A percentile compares a stretch with the other conserved stretches of the same genome.
These are phyloP conservation scores for Vespertilio murinus DNA, from an alignment of 2,797 vertebrate genomes.

Conservation along the genomic window DNA sequence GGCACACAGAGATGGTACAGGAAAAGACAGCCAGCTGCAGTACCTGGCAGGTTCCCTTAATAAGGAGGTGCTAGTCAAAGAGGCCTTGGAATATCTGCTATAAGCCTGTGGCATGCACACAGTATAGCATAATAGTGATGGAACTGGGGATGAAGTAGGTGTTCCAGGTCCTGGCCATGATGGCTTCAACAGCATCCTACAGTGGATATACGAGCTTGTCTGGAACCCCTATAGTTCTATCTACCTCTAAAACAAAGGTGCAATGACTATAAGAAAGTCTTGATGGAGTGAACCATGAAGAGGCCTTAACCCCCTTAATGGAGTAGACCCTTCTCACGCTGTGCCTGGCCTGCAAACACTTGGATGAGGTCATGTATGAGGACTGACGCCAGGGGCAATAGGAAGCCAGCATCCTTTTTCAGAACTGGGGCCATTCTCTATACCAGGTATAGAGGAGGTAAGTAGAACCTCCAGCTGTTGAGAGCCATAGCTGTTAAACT, in stretches of 20 bases:
- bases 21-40: constrained; percentile 75
- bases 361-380: neutral
- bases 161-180: neutral
- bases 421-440: neutral
- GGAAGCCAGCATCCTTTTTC: neutral
- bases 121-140: constrained; percentile 81
- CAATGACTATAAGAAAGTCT: neutral
- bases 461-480: constrained; percentile 78
- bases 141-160: accelerated
- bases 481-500: neutral
- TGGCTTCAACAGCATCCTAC: neutral
- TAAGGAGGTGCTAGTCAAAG: constrained; percentile 91
- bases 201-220: neutral
- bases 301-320: neutral
- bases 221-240: neutral
- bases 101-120: constrained; percentile 88
- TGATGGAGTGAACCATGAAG: neutral
- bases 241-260: neutral
- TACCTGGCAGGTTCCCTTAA: constrained; percentile 85
- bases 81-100: constrained; percentile 91
- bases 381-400: neutral
- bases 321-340: neutral
- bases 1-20: constrained; percentile 94
- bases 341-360: neutral
- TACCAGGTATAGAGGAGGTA: neutral